A percentile compares a stretch with the other conserved stretches of the same genome.
Evolutionary conservation across 2,113 vertebrate genomes (phyloP).

Genomic region (Thinocorus orbignyianus): DNA sequence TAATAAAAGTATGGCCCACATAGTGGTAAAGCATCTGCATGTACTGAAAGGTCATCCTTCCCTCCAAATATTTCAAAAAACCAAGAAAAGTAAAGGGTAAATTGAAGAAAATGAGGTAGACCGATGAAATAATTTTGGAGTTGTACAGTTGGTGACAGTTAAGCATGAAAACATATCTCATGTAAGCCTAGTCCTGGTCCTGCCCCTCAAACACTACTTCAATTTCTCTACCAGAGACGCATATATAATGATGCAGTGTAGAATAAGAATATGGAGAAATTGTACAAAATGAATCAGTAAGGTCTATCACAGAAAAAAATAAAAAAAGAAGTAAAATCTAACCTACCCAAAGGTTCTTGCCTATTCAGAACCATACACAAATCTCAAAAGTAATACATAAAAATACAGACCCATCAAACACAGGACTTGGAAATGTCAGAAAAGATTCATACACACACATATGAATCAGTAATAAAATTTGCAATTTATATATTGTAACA

Average conservation of each 20-base stretch:
- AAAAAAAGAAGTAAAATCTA: background rate
- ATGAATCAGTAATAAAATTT: background rate
- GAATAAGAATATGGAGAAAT: background rate
- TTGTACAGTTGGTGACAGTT: background rate
- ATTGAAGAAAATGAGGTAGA: background rate
- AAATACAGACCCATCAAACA: background rate
- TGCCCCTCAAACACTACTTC: background rate
- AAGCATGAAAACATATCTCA: background rate
- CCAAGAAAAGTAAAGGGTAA: background rate
- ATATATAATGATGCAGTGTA: background rate
- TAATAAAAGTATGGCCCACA: background rate
- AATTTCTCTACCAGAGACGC: background rate
- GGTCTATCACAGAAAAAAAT: background rate
- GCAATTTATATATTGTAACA: background rate
- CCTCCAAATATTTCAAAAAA: background rate
- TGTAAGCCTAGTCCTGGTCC: background rate
- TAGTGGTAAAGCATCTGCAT: background rate
- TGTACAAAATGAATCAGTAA: background rate
- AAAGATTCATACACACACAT: background rate
- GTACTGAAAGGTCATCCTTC: background rate
- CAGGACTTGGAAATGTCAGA: background rate
- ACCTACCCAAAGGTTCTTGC: background rate
- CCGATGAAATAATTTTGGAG: background rate
- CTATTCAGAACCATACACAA: background rate
- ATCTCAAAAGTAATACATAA: background rate